Base-by-base conservation (phyloP, 2,113 vertebrate genomes). In the Centrocercus urophasianus region DNA sequence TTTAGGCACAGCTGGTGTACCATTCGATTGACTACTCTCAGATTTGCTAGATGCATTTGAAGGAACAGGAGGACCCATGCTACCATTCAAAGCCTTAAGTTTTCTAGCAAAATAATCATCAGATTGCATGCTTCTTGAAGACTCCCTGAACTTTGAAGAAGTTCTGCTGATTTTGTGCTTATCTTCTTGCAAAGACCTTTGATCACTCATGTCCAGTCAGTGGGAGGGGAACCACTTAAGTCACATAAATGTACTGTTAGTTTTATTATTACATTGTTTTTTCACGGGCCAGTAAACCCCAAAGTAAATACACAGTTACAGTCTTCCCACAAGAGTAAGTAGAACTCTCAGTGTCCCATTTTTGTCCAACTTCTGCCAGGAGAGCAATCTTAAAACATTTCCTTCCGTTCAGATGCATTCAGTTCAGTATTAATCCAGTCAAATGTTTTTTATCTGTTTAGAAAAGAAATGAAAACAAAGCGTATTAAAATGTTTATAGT, bases 101-200 rank as follows among this genome's bases (percentile, higher is more conserved):
- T 99, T 99, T 87, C 98, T 98, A 96, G 97, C 98, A 82, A 99
- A 99, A 82, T 99, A 98, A 93, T 99, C 99, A 90, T 99, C 99
- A 16, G 99, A 98, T 95, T 99, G 99, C 99, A 99, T 99, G 96
- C 94, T 98, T 98, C 98, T 98, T 56, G 97, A 95, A 96, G 98
- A 97, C 94, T 98, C 97, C 92, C 97, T 98, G 93, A 98, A 98
- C 95, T 98, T 98, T 65, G 98, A 97, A 88, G 98, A 97, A 90
- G 96, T 93, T 98, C 98, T 98, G 96, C 96, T 97, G 60, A 98
- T 92, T 95, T 98, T 98, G 94, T 97, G 97, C 96, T 98, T 98
- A 95, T 98, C 98, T 96, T 98, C 98, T 87, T 98, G 98, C 76
- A 96, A 94, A 92, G 97, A 98, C 86, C 98, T 98, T 96, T 98